These are phyloP conservation scores for Mycetomoellerius zeteki DNA, from an alignment of 1,140 invertebrate genomes.

Conservation along the genomic window DNA sequence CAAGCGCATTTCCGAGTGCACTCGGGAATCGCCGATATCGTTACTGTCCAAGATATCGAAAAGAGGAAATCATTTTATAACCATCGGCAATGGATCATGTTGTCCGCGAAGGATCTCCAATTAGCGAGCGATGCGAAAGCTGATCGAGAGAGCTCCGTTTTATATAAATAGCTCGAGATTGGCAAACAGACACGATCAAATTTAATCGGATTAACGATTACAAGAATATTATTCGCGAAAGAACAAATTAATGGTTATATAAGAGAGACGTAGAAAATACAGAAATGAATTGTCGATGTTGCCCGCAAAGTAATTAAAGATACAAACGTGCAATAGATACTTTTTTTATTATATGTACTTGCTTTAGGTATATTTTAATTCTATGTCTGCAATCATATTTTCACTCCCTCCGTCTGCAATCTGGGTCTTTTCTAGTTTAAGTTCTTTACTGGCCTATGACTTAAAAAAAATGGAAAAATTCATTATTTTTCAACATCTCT, in stretches of 20 bases:
- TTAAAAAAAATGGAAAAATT: no score
- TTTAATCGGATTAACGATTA: slow-evolving; percentile 6
- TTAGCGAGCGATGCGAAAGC: slow-evolving; percentile 57
- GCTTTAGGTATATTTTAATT: no score
- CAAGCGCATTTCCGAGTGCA: slow-evolving; percentile 60
- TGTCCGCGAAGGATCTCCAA: slow-evolving; percentile 48
- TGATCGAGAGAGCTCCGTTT: neutral
- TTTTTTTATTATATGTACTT: neutral
- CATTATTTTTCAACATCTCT: no score
- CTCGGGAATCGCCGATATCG: slow-evolving; percentile 46
- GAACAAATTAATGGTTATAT: slow-evolving; percentile 24
- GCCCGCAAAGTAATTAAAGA: neutral
- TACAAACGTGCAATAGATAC: neutral
- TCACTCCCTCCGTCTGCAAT: no score
- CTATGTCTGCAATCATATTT: no score
- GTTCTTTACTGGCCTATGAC: no score
- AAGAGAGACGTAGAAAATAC: neutral
- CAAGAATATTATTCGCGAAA: slow-evolving; percentile 9
- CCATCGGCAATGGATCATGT: slow-evolving; percentile 60
- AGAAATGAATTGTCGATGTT: neutral
- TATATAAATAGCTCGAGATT: slow-evolving; percentile 9
- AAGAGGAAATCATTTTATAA: slow-evolving; percentile 66
- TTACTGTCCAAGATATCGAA: slow-evolving; percentile 62
- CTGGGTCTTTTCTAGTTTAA: no score
- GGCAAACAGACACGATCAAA: neutral